Base-by-base conservation (phyloP, 2,797 vertebrate genomes). In the Acridotheres tristis region DNA sequence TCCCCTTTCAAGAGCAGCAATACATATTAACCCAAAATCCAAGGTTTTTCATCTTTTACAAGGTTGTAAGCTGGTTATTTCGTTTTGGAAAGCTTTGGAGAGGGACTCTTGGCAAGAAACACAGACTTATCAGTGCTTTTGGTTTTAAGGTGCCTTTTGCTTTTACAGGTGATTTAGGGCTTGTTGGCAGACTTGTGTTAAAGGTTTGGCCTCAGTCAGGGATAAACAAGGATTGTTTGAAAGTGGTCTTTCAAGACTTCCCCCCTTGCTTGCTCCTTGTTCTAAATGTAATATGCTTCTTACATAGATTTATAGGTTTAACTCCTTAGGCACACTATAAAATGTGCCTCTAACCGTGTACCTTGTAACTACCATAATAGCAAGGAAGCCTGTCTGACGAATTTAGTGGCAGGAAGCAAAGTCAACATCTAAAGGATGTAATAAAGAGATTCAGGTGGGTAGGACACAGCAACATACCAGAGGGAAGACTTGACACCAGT, bases 331-430 rank as follows among this genome's bases (percentile, higher is more conserved):
- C 66, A 80, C 54, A 50, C 76, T 63, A 13, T 88, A 92, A 92
- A 87, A 88, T 66, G 8, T 72, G 54, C 48, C 59, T 95, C 76
- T 78, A 72, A 80, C 80, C 48, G 66, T 72, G 66, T 32, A 78
- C 79, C 75, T 83, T 55, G 9, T 85, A 85, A 92, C 93, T 94
- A 66, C 55, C 27, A 13, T 91, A 94, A 97, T 80, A 87, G 89
- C 84, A 88, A 92, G 89, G 90, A 94, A 95, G 90, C 54, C 59
- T 92, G 61, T 47, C 81, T 79, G 92, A 93, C 0, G 4, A 93
- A 92, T 90, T 88, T n/a, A 79, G 88, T 92, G 92, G 63, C 72
- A 92, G 91, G 94, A 96, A 97, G 82, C 85, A 83, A 83, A 92
- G 92, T 94, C 87, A 97, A 93, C 79, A 73, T 85, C 82, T 87